Evolutionary conservation across 2,888 invertebrate genomes (phyloP).

Genomic region (Agrochola lota): DNA sequence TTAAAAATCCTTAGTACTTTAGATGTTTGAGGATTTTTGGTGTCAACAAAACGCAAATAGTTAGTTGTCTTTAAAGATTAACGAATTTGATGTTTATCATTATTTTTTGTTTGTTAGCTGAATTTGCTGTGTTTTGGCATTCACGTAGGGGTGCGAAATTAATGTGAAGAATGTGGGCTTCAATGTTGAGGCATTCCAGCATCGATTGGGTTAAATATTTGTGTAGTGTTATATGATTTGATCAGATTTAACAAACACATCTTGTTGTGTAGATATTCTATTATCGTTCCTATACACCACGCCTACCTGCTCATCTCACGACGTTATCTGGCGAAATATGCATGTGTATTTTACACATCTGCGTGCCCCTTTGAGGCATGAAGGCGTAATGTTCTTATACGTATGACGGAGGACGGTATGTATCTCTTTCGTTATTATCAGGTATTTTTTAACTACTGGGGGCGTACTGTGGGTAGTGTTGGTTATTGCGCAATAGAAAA

Average conservation of each 20-base stretch:
- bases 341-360: too few species aligned
- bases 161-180: conserved; percentile 11
- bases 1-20: too few species aligned
- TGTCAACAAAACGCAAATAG: too few species aligned
- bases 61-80: neutral
- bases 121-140: conserved; percentile 6
- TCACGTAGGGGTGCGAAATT: neutral
- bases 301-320: too few species aligned
- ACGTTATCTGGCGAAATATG: too few species aligned
- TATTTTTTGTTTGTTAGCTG: conserved; percentile 4
- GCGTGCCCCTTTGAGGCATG: neutral
- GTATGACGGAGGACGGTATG: too few species aligned
- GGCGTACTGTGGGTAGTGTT: too few species aligned
- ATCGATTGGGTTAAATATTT: conserved; percentile 7
- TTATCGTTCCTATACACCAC: too few species aligned
- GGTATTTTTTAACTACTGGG: too few species aligned
- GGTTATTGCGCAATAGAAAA: too few species aligned
- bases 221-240: neutral
- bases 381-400: neutral
- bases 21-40: too few species aligned
- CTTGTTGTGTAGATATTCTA: neutral
- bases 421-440: too few species aligned
- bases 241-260: neutral
- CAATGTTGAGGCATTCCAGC: conserved; percentile 6
- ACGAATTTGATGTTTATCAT: conserved; percentile 9